These are phyloP conservation scores for Zaprionus nigranus DNA, from an alignment of 1,140 invertebrate genomes.

Conservation along the genomic window DNA sequence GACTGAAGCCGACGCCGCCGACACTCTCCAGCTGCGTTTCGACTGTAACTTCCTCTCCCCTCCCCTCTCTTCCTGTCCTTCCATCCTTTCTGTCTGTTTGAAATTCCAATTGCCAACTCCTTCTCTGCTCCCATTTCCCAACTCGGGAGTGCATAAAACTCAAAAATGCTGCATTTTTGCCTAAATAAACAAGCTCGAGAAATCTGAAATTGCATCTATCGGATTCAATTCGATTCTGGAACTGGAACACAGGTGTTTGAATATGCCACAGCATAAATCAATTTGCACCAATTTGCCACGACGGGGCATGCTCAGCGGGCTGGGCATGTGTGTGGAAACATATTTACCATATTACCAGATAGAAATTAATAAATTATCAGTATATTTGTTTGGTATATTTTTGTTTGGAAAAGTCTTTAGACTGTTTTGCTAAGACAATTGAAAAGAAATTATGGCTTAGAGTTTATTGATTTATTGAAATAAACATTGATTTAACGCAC, in stretches of 20 bases:
- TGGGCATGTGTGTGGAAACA: constrained; percentile 8
- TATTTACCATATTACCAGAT: constrained; percentile 19
- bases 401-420: no score
- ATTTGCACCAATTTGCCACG: constrained; percentile 29
- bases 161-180: constrained; percentile 32
- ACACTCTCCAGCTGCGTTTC: constrained; percentile 43
- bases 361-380: not conserved
- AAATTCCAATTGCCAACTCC: constrained; percentile 20
- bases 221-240: constrained; percentile 25
- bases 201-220: constrained; percentile 23
- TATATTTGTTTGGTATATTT: not conserved
- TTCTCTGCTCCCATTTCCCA: constrained; percentile 17
- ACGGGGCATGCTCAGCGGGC: constrained; percentile 13
- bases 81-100: not conserved
- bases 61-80: not conserved
- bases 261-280: constrained; percentile 56
- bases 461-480: no score
- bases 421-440: no score
- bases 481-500: no score
- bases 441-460: no score
- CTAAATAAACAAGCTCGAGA: constrained; percentile 61
- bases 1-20: constrained; percentile 10
- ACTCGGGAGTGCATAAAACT: constrained; percentile 11
- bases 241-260: constrained; percentile 72
- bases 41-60: not conserved